Percentiles rank a stretch among this genome's conserved stretches.
phyloP scores from a whole-genome alignment of 1,140 invertebrate species.

The Brachionus paranguensis region DNA sequence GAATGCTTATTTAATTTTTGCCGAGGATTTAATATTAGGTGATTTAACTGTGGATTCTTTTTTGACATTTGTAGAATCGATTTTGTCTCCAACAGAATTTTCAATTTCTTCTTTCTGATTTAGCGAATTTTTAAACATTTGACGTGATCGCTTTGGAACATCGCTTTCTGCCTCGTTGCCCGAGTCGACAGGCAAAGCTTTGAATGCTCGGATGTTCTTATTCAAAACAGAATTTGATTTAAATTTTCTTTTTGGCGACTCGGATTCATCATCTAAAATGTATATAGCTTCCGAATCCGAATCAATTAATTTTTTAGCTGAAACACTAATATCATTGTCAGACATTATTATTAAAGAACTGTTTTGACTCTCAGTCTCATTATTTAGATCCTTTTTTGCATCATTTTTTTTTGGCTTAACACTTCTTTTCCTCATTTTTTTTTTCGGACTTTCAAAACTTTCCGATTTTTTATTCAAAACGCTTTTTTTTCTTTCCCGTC shows the following conservation, averaged over 20 bases:
- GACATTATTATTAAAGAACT: background rate
- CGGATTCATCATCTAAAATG: background rate
- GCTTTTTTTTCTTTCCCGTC: background rate
- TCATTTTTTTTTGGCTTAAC: background rate
- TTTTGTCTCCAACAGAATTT: background rate
- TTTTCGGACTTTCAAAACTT: background rate
- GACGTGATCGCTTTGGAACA: background rate
- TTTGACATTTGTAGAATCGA: background rate
- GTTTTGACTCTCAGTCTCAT: background rate
- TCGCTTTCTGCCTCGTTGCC: background rate
- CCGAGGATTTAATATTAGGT: background rate
- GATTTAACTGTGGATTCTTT: background rate
- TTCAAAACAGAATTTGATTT: background rate
- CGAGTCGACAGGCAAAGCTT: background rate
- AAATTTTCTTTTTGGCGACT: background rate
- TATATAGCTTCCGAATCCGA: background rate
- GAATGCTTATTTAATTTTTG: background rate
- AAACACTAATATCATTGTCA: background rate
- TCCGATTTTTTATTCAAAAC: background rate
- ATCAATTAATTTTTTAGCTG: background rate
- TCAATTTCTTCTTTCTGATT: background rate
- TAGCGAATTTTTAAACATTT: background rate
- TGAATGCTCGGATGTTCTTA: background rate
- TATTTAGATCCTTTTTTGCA: background rate
- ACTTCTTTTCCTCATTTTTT: background rate